Conservation (phyloP, 2,113 vertebrate genomes). For the Solea senegalensis region DNA sequence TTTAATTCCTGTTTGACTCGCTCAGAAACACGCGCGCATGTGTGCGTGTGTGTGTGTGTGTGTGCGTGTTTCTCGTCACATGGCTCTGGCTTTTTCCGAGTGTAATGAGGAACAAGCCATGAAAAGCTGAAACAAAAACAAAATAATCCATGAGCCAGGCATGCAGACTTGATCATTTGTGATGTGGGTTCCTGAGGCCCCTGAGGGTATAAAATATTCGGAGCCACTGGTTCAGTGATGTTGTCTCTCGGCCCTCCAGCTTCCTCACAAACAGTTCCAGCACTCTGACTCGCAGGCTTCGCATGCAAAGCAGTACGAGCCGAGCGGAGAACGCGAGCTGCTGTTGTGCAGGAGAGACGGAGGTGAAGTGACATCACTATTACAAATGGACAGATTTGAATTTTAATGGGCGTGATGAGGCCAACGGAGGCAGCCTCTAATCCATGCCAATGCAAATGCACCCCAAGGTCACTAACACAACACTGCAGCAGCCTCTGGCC, state of each 20-base stretch:
- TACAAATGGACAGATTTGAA: conserved; percentile 55
- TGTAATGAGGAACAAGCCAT: background rate
- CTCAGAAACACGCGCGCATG: too few relatives aligned
- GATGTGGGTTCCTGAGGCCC: conserved; percentile 10
- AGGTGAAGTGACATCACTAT: conserved; percentile 49
- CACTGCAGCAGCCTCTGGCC: conserved; percentile 51
- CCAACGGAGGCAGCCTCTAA: conserved; percentile 54
- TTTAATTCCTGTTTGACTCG: background rate
- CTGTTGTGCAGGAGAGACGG: conserved; percentile 9
- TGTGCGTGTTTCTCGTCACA: background rate
- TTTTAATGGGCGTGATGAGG: conserved; percentile 51
- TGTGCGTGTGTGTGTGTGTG: background rate
- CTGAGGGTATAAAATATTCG: conserved; percentile 2
- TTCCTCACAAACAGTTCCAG: conserved; percentile 23
- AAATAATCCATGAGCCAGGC: background rate
- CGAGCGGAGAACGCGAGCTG: too few relatives aligned
- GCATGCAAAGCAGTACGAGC: conserved; percentile 5
- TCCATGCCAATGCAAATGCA: conserved; percentile 61
- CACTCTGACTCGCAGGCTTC: background rate
- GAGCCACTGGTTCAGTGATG: conserved; percentile 20
- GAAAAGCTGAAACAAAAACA: background rate
- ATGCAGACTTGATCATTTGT: conserved; percentile 39
- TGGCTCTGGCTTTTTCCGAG: background rate
- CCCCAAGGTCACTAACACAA: conserved; percentile 62
- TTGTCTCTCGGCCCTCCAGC: conserved; percentile 2